Conservation (phyloP, 2,888 invertebrate genomes). For the Meteorus colon region DNA sequence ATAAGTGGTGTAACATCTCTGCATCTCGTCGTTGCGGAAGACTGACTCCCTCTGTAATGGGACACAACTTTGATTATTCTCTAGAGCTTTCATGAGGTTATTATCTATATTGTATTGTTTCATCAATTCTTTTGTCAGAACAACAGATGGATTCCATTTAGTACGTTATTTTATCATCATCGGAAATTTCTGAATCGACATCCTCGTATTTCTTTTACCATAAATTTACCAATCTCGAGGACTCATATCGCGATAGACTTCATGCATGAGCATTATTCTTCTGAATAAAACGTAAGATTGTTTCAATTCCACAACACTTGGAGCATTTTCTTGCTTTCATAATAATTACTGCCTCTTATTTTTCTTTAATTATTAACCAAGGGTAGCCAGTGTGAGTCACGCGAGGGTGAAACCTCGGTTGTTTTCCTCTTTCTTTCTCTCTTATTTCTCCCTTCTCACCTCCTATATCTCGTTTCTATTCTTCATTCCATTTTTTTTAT, state of each 20-base stretch:
- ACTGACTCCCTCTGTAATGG: conserved; percentile 66
- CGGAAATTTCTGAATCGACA: no score
- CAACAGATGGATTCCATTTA: no score
- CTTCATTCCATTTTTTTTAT: conserved; percentile 17
- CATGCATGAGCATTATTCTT: neutral
- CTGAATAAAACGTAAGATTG: conserved; percentile 18
- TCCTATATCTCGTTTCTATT: conserved; percentile 16
- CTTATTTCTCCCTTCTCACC: conserved; percentile 15
- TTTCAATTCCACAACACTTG: conserved; percentile 20
- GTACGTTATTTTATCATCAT: no score
- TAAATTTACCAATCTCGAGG: no score
- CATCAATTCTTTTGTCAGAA: conserved; percentile 26
- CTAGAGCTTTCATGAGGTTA: conserved; percentile 58
- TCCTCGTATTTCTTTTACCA: no score
- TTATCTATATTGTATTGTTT: conserved; percentile 46
- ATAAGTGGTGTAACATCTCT: conserved; percentile 13
- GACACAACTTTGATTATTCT: conserved; percentile 69
- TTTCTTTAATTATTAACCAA: conserved; percentile 9
- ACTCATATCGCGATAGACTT: neutral
- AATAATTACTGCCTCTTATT: conserved; percentile 34
- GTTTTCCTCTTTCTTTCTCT: neutral
- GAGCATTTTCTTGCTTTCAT: conserved; percentile 29
- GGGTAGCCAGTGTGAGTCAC: conserved; percentile 12
- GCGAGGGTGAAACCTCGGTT: conserved; percentile 13
- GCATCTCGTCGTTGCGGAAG: conserved; percentile 60